Conservation (phyloP, 2,113 vertebrate species). For the Perca fluviatilis region DNA sequence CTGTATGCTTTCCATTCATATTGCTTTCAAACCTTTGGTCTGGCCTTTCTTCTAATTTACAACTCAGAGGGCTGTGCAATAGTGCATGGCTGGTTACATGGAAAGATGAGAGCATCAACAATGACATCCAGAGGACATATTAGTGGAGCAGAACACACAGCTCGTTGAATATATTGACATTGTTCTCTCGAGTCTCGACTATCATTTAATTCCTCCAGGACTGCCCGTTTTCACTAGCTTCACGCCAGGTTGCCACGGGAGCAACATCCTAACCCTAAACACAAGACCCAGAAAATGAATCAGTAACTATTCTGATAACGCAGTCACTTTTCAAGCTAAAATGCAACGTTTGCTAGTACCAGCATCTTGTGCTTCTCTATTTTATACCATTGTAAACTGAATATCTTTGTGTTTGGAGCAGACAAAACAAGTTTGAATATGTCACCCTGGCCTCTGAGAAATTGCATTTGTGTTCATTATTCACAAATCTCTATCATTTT, state of each 20-base stretch:
- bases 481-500: constrained; percentile 27
- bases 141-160: not conserved
- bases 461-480: constrained; percentile 1
- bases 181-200: not conserved
- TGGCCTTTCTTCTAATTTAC: not conserved
- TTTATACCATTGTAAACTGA: not conserved
- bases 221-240: not conserved
- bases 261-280: not conserved
- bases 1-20: not conserved
- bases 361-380: not conserved
- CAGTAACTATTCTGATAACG: constrained; percentile 10
- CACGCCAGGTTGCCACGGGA: not conserved
- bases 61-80: not conserved
- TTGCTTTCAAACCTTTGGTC: not conserved
- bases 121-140: constrained; percentile 1
- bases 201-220: not conserved
- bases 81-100: not conserved
- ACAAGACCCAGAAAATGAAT: not conserved
- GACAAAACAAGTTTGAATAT: constrained; percentile 15
- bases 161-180: not conserved
- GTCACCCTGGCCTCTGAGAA: constrained; percentile 27
- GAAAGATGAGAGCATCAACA: not conserved
- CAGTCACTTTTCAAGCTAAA: not conserved
- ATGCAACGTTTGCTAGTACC: not conserved
- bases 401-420: not conserved